Base-by-base conservation (phyloP, 2,113 vertebrate genomes). In the Lethenteron reissneri region DNA sequence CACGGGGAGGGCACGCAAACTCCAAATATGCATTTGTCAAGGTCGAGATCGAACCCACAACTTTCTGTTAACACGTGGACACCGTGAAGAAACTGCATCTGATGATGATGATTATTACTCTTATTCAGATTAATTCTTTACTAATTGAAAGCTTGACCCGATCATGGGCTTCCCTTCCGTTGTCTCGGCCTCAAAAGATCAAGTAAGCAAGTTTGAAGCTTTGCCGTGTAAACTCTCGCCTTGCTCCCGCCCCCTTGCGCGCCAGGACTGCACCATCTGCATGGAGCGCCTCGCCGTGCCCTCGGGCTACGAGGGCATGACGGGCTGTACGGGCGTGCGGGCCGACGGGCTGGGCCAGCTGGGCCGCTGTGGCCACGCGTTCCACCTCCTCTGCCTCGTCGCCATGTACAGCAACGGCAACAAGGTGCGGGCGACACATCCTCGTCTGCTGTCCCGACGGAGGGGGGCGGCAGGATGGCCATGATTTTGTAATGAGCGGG, bases 321-420 rank as follows among this genome's bases (percentile, higher is more conserved):
- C 80, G 1, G 78, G 81, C 57, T 84, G 83, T 75, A 81, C 80
- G 0, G 80, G 80, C 0, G 58, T 87, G 72, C 86, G 84, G 75
- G 86, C 85, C 0, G 89, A 92, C 73, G 81, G 87, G 1, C 87
- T 95, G 71, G 90, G 90, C 3, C 86, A 83, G 70, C 83, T 95
- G 69, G 82, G 84, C 41, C 82, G 85, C 71, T 96, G 90, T 1
- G 82, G 87, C 71, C 91, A 96, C 69, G 77, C 85, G 79, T 95
- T 90, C 80, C 91, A 96, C 75, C 79, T 89, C 73, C 87, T 92
- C 80, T 96, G 91, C 76, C 79, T 96, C 75, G 85, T 96, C 10
- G 89, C 91, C 73, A 96, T 96, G 91, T 96, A 95, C 78, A 94
- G 90, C 78, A 96, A 92, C 0, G 91, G 91, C 74, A 96, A 92